Conservation (phyloP, 2,797 vertebrate genomes). For the Phoebastria nigripes region DNA sequence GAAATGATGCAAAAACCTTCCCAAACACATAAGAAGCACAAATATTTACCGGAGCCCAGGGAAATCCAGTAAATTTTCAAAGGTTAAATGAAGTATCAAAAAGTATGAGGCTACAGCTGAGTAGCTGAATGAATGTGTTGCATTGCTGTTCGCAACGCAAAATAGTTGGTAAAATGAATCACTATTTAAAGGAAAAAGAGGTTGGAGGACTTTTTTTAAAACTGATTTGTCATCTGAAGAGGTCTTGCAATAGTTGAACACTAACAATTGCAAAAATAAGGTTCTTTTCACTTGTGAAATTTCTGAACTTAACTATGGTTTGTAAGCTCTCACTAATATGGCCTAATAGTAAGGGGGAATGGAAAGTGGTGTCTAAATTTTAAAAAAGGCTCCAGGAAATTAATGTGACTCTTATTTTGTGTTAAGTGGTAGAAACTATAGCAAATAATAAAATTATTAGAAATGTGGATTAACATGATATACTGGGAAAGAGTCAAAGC, state of each 20-base stretch:
- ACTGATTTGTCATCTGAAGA: neutral
- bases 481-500: neutral
- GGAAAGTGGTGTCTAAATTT: neutral
- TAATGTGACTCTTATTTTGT: neutral
- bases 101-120: neutral
- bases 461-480: neutral
- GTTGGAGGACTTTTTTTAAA: neutral
- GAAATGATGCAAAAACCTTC: neutral
- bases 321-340: neutral
- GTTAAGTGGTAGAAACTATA: neutral
- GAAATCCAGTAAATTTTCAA: neutral
- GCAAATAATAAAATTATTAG: neutral
- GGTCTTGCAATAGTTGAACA: neutral
- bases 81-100: neutral
- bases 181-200: neutral
- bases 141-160: neutral
- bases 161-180: neutral
- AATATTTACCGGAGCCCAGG: neutral
- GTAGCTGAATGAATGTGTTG: neutral
- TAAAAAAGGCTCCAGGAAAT: neutral
- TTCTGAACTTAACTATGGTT: neutral
- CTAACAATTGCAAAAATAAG: neutral
- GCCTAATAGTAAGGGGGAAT: neutral
- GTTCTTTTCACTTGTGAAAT: neutral
- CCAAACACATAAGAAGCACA: neutral